These are phyloP conservation scores for Papilio machaon DNA, from an alignment of 1,140 invertebrate species.

Conservation along the genomic window DNA sequence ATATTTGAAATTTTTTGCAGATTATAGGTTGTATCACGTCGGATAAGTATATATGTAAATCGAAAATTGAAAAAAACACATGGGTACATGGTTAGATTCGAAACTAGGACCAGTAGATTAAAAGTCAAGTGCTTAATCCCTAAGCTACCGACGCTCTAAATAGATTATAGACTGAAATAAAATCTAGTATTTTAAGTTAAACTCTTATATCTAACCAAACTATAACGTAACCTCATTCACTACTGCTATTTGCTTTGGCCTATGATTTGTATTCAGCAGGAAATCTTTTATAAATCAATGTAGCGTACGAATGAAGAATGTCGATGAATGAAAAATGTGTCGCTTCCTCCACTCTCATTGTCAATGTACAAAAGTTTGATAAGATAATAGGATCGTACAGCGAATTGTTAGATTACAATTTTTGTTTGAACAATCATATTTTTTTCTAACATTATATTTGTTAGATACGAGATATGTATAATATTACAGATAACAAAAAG, in stretches of 20 bases:
- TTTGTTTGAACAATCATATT: not conserved
- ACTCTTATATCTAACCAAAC: not conserved
- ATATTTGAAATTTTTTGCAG: too few relatives aligned
- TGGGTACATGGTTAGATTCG: too few relatives aligned
- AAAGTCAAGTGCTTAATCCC: too few relatives aligned
- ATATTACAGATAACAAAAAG: too few relatives aligned
- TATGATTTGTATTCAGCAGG: not conserved
- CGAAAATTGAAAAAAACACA: too few relatives aligned
- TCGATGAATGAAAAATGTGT: not conserved
- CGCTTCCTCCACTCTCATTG: slow-evolving; percentile 6
- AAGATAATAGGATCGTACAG: not conserved
- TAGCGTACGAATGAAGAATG: not conserved
- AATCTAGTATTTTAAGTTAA: too few relatives aligned
- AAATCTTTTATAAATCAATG: slow-evolving; percentile 24
- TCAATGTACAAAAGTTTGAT: not conserved
- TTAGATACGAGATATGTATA: too few relatives aligned
- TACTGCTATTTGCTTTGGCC: not conserved
- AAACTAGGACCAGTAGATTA: too few relatives aligned
- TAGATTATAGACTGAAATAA: too few relatives aligned
- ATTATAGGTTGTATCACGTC: too few relatives aligned
- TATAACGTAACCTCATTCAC: not conserved
- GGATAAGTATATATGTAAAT: too few relatives aligned
- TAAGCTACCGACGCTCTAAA: too few relatives aligned
- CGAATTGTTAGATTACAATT: not conserved
- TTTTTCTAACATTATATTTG: not conserved